Evolutionary conservation across 2,797 vertebrate species (phyloP).

Genomic region (Rhynchonycteris naso): DNA sequence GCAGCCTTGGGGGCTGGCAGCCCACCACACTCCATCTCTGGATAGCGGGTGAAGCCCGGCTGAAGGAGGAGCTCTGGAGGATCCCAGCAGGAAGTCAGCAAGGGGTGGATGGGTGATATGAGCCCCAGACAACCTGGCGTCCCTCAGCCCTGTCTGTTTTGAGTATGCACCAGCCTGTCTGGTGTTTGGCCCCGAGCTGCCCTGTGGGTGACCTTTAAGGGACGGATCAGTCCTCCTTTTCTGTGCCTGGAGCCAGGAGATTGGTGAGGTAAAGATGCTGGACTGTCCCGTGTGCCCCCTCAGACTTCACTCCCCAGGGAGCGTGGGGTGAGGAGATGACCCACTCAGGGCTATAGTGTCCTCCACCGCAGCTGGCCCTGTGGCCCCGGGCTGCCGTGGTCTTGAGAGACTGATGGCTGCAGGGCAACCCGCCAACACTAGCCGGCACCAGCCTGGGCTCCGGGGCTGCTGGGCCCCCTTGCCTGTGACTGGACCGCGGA

Average conservation of each 20-base stretch:
- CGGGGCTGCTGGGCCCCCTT: neutral
- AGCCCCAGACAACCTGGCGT: neutral
- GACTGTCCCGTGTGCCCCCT: neutral
- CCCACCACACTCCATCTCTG: neutral
- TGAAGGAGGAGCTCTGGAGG: neutral
- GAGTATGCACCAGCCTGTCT: accelerated
- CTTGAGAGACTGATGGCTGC: neutral
- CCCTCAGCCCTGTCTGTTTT: neutral
- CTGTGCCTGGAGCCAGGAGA: neutral
- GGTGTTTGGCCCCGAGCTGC: neutral
- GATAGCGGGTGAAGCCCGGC: neutral
- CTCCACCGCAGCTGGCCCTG: neutral
- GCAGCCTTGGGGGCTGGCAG: neutral
- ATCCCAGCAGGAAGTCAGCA: neutral
- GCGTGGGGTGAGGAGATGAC: neutral
- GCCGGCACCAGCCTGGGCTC: neutral
- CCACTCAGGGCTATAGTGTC: no score
- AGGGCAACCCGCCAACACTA: neutral
- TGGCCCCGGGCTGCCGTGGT: neutral
- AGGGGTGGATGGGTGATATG: neutral
- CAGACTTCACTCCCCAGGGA: neutral
- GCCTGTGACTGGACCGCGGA: neutral
- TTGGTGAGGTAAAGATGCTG: neutral
- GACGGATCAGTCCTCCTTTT: neutral
- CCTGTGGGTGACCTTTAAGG: neutral